Evolutionary conservation across 2,113 vertebrate species (phyloP).

Genomic region (Sprattus sprattus): DNA sequence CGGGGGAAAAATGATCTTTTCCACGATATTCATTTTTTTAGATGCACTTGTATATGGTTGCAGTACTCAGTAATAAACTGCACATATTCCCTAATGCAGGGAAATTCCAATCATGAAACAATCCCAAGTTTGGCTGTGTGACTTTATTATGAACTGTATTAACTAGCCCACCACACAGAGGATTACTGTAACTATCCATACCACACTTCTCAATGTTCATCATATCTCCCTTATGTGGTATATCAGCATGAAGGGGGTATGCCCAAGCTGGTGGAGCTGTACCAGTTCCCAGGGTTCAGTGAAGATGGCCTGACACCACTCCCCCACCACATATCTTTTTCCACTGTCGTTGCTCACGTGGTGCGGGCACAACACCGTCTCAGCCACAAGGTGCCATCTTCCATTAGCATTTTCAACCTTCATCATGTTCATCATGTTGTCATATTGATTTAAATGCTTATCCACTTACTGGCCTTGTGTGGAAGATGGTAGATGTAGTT

Average conservation of each 20-base stretch:
- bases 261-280: conserved; percentile 56
- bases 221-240: neutral
- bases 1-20: too few relatives aligned
- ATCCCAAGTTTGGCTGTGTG: too few relatives aligned
- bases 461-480: neutral
- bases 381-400: conserved; percentile 35
- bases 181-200: too few relatives aligned
- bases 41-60: too few relatives aligned
- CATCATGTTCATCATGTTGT: neutral
- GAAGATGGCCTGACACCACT: conserved; percentile 42
- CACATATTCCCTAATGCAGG: too few relatives aligned
- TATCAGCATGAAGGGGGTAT: conserved; percentile 53
- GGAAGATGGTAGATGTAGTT: neutral
- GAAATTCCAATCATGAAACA: too few relatives aligned
- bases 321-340: conserved; percentile 55
- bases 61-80: too few relatives aligned
- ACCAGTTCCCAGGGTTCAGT: conserved; percentile 50
- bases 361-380: conserved; percentile 63
- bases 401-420: neutral
- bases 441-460: neutral
- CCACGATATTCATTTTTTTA: too few relatives aligned
- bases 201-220: neutral
- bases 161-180: too few relatives aligned
- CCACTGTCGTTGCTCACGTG: conserved; percentile 52
- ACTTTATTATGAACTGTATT: too few relatives aligned